Evolutionary conservation across 2,797 vertebrate genomes (phyloP), one percentile per base, ranked within the genome.

Genomic region (Orestias chungarensis): DNA sequence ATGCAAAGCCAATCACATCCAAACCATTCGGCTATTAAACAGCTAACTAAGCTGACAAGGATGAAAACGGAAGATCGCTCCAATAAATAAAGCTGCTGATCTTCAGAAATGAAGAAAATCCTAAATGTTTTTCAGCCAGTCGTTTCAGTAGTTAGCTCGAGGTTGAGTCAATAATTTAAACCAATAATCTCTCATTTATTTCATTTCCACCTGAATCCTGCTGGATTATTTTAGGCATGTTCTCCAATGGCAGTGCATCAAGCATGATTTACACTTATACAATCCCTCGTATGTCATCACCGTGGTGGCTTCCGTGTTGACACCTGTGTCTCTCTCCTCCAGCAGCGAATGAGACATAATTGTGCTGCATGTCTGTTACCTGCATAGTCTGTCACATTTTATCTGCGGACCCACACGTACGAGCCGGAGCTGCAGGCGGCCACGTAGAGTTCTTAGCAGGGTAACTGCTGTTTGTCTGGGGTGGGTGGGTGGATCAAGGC

Each of bases 401-500:
- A 85, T 88, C 79, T 76, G 68, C 64, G 61, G 66, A 83, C 81
- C 81, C 81, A 76, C 81, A 76, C 86, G 86, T 84, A 82, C 57
- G 59, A 76, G 82, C 80, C 75, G 62, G 85, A 79, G 88, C 86
- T 88, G 84, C 85, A 81, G 84, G 86, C 82, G 77, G 82, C 87
- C 85, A 76, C 85, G 77, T 88, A 80, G 83, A 87, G 80, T 84
- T 84, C 87, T 88, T 86, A 88, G 85, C 88, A 83, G 86, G 88
- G 85, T 91, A 91, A 91, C 89, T 89, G 88, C 89, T 88, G 89
- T 90, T 86, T 87, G 93, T 91, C 86, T 91, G 86, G 91, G 92
- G 90, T 90, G 84, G 93, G 94, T 95, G 94, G 94, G 93, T 87
- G 92, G 93, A 94, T 95, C 93, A 93, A 93, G 90, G 88, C 90